A percentile compares a stretch with the other conserved stretches of the same genome.
Conservation (phyloP, 2,113 vertebrate species). For the Lepisosteus osseus region DNA sequence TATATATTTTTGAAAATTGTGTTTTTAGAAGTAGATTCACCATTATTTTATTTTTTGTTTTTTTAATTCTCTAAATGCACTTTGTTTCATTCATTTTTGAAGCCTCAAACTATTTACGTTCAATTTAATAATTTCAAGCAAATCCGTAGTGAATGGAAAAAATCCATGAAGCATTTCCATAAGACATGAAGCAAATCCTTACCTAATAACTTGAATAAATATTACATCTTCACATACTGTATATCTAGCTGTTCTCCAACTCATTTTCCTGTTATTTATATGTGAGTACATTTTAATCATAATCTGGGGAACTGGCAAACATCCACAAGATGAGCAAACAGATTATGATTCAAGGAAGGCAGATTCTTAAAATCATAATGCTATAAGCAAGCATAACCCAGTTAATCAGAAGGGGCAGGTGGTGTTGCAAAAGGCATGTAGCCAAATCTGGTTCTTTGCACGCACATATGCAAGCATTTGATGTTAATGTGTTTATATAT, state of each 20-base stretch:
- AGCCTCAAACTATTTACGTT: too few relatives aligned
- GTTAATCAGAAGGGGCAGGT: conserved; percentile 32
- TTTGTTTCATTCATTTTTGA: too few relatives aligned
- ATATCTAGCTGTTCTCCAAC: background rate
- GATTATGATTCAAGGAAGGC: conserved; percentile 7
- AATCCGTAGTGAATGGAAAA: too few relatives aligned
- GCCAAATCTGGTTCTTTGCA: conserved; percentile 36
- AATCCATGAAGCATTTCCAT: too few relatives aligned
- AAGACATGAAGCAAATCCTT: too few relatives aligned
- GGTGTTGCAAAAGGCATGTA: conserved; percentile 26
- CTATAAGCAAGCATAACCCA: conserved; percentile 1
- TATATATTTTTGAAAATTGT: too few relatives aligned
- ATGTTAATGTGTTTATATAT: conserved; percentile 30
- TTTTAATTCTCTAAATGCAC: too few relatives aligned
- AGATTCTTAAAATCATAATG: conserved; percentile 2
- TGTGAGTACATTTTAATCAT: background rate
- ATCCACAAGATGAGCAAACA: conserved; percentile 15
- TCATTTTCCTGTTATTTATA: background rate
- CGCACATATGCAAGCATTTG: conserved; percentile 20
- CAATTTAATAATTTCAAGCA: too few relatives aligned
- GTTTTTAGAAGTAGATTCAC: too few relatives aligned
- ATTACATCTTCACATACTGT: too few relatives aligned
- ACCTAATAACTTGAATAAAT: too few relatives aligned
- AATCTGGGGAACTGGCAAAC: conserved; percentile 3
- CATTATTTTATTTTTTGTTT: too few relatives aligned